Percentiles rank a stretch among this genome's conserved stretches.
These are phyloP conservation scores for Tuta absoluta DNA, from an alignment of 2,888 invertebrate genomes.

Conservation along the genomic window DNA sequence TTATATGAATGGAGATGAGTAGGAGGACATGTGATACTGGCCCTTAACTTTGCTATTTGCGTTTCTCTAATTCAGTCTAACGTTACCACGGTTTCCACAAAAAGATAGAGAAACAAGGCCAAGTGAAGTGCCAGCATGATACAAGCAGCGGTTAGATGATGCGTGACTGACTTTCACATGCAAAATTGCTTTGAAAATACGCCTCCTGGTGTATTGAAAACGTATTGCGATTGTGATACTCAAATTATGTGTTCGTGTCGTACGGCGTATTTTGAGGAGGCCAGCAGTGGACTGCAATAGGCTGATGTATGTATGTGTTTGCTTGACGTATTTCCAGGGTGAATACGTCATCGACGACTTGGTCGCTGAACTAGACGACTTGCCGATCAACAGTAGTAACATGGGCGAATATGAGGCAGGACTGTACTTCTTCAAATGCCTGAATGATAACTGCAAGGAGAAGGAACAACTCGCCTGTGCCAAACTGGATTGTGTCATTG, in stretches of 20 bases:
- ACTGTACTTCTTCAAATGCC: constrained; percentile 44
- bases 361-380: constrained; percentile 44
- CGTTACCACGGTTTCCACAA: too few species aligned
- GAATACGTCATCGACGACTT: constrained; percentile 48
- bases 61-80: too few species aligned
- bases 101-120: too few species aligned
- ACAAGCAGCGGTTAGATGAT: too few species aligned
- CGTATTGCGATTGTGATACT: background rate
- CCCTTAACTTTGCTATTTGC: too few species aligned
- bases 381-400: constrained; percentile 51
- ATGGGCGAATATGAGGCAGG: constrained; percentile 50
- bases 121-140: too few species aligned
- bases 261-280: background rate
- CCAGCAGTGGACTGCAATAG: too few species aligned
- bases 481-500: constrained; percentile 53
- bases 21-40: too few species aligned
- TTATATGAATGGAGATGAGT: too few species aligned
- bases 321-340: constrained; percentile 45
- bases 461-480: constrained; percentile 46
- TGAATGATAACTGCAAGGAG: constrained; percentile 43
- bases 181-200: too few species aligned
- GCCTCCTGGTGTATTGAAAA: too few species aligned
- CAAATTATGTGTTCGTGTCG: background rate
- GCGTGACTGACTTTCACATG: too few species aligned
- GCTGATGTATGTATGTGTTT: constrained; percentile 1